Evolutionary conservation across 1,140 invertebrate genomes (phyloP), one percentile per base, ranked within the genome.

Genomic region (Polypedilum vanderplanki): DNA sequence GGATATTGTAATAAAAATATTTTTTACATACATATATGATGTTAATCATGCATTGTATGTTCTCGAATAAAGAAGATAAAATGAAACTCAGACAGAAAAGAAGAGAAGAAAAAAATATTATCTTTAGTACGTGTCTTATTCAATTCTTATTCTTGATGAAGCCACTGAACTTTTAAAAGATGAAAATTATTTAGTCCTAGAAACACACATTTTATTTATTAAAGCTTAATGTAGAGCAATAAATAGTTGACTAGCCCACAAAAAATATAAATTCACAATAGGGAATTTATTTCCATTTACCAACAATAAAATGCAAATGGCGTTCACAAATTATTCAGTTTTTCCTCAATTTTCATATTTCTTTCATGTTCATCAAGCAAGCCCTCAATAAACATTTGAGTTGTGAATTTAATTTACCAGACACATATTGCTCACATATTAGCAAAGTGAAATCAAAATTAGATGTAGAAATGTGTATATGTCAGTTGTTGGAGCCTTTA

Each of bases 291-390:
- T 33, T 57, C 46, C 12, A n/a, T 57, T 12, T 57, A n/a, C 15
- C 24, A 57, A 4, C 12, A 57, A 57, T 57, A n/a, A n/a, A n/a
- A 57, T 57, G 46, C 46, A 57, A 57, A 57, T 57, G 12, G 46
- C 46, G 46, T 57, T 57, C 46, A 12, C 46, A 57, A 57, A 57
- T 57, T 57, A 57, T 57, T 57, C 46, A 57, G 15, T 57, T 57
- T 57, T 57, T 15, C 46, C 46, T n/a, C 46, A n/a, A 57, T 12
- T 15, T n/a, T 57, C 46, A 15, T 57, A n/a, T 33, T 33, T 33
- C 24, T 57, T 57, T 57, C 46, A 57, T 57, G 46, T 57, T 57
- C n/a, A 12, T n/a, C n/a, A n/a, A n/a, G n/a, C 24, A 3, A 33
- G 24, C 24, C 24, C 24, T 33, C 24, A 33, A 33, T 33, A 33